Evolutionary conservation across 1,140 invertebrate species (phyloP).

Genomic region (Latrodectus geometricus): DNA sequence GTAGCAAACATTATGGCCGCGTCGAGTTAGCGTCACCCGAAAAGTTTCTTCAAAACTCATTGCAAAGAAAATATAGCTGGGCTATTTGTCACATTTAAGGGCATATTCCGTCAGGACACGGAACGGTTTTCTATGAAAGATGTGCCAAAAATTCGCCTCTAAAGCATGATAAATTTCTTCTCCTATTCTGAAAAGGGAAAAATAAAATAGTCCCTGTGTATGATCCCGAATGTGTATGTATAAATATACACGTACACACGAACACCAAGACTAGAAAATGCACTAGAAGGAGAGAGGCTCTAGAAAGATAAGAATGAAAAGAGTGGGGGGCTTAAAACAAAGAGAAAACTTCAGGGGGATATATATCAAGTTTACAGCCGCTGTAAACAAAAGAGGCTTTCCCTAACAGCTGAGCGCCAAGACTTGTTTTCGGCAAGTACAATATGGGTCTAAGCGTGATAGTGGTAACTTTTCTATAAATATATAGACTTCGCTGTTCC

Average conservation of each 20-base stretch:
- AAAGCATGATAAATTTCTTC: conserved; percentile 44
- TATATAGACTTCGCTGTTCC: conserved; percentile 12
- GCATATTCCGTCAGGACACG: conserved; percentile 35
- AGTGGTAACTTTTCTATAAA: conserved; percentile 15
- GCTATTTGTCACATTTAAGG: conserved; percentile 46
- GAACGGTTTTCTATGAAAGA: conserved; percentile 38
- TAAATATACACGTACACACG: conserved; percentile 1
- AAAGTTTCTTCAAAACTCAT: not conserved
- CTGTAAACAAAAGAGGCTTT: conserved; percentile 36
- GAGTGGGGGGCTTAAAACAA: conserved; percentile 34
- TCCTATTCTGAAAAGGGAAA: conserved; percentile 6
- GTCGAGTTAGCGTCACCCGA: not conserved
- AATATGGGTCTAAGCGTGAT: conserved; percentile 13
- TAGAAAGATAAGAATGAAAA: conserved; percentile 18
- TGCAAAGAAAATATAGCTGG: not conserved
- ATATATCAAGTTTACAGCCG: conserved; percentile 41
- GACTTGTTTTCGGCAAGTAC: conserved; percentile 31
- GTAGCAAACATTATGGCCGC: too few species aligned
- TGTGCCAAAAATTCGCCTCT: conserved; percentile 43
- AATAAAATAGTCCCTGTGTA: conserved; percentile 23
- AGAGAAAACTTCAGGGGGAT: conserved; percentile 30
- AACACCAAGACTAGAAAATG: conserved; percentile 23
- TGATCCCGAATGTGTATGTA: not conserved
- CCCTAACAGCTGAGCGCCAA: conserved; percentile 27
- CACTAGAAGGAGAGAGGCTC: not conserved